phyloP scores from a whole-genome alignment of 2,113 vertebrate genomes.

The Sceloporus undulatus region DNA sequence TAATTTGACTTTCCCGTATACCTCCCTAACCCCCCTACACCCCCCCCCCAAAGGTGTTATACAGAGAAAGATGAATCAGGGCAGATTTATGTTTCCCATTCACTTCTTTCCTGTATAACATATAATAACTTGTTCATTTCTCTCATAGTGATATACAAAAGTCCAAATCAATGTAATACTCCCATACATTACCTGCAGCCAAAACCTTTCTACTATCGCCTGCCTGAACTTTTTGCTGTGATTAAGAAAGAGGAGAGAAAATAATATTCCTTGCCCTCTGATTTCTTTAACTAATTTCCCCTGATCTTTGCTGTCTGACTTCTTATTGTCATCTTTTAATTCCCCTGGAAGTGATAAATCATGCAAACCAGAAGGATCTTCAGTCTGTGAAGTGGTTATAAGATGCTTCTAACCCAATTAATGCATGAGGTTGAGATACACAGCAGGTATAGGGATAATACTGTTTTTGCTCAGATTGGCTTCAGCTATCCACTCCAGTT shows the following conservation, averaged over 20 bases:
- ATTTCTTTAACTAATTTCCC: conserved; percentile 78
- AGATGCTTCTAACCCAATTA: conserved; percentile 44
- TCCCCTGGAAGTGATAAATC: conserved; percentile 77
- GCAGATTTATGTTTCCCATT: too few relatives aligned
- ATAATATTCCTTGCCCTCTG: conserved; percentile 76
- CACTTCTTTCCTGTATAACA: too few relatives aligned
- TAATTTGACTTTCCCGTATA: background rate
- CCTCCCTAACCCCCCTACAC: background rate
- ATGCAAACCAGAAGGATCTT: conserved; percentile 54
- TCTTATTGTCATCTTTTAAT: conserved; percentile 76
- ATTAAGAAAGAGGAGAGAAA: conserved; percentile 52
- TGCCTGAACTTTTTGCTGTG: conserved; percentile 21
- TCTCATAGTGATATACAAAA: too few relatives aligned
- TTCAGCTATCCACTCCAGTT: background rate
- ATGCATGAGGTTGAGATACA: background rate
- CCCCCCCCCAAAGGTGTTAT: too few relatives aligned
- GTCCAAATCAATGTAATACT: too few relatives aligned
- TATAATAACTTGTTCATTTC: too few relatives aligned
- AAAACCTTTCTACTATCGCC: background rate
- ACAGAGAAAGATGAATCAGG: too few relatives aligned
- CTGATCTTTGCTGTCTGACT: conserved; percentile 77
- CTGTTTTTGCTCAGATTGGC: background rate
- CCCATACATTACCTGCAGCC: too few relatives aligned
- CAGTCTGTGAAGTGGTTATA: conserved; percentile 25
- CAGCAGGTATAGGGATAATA: background rate